phyloP scores from a whole-genome alignment of 2,113 vertebrate genomes.

The Alligator sinensis region DNA sequence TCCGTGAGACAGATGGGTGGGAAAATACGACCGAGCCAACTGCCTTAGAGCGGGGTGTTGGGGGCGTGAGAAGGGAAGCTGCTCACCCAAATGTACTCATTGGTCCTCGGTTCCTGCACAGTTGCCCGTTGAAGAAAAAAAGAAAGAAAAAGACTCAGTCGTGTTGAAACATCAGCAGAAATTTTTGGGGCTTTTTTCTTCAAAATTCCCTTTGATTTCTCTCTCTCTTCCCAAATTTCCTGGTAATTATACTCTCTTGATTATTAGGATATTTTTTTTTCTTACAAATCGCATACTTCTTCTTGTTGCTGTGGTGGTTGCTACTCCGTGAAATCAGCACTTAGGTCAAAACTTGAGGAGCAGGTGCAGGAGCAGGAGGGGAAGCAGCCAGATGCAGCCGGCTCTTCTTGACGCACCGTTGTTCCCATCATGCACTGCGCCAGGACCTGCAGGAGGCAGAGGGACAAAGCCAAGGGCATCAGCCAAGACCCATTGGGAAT shows the following conservation, averaged over 20 bases:
- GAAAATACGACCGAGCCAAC: neutral
- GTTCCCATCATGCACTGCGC: conserved; percentile 93
- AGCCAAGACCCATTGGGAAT: neutral
- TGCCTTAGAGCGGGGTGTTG: neutral
- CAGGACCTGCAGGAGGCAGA: conserved; percentile 80
- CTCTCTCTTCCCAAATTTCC: conserved; percentile 62
- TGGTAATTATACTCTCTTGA: conserved; percentile 65
- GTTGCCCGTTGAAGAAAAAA: conserved; percentile 24
- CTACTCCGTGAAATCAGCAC: conserved; percentile 47
- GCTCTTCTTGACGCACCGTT: conserved; percentile 79
- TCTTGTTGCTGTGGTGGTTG: conserved; percentile 35
- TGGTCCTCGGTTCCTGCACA: neutral
- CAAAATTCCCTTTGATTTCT: neutral
- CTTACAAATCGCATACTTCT: conserved; percentile 61
- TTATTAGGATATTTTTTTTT: conserved; percentile 71
- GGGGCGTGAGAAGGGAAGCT: neutral
- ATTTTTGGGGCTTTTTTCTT: conserved; percentile 60
- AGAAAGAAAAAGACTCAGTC: conserved; percentile 67
- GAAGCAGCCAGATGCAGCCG: conserved; percentile 82
- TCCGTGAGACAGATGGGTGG: neutral
- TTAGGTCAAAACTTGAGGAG: conserved; percentile 88
- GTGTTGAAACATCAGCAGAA: conserved; percentile 70
- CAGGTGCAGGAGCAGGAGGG: conserved; percentile 82
- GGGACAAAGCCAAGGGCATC: fast-evolving
- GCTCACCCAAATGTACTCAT: neutral